phyloP scores from a whole-genome alignment of 2,797 vertebrate genomes.

The Muscicapa comitata region DNA sequence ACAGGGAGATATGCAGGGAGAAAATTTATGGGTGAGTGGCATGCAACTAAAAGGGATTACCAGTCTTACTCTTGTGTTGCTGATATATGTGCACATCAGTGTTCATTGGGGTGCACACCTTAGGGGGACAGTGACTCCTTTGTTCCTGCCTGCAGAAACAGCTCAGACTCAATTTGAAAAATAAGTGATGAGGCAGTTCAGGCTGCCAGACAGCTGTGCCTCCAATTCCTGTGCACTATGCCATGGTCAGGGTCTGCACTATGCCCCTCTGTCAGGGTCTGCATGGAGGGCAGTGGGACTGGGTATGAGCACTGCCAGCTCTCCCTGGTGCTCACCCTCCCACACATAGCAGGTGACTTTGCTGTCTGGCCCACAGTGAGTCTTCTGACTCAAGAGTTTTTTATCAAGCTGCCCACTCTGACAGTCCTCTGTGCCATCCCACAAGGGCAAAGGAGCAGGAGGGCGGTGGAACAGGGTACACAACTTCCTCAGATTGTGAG shows the following conservation, averaged over 20 bases:
- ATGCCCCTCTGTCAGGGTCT: neutral
- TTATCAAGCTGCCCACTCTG: neutral
- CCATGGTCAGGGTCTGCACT: too few species aligned
- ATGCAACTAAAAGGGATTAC: neutral
- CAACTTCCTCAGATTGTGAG: neutral
- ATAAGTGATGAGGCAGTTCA: neutral
- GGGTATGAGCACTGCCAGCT: accelerated
- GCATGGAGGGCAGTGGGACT: neutral
- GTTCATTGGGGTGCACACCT: accelerated
- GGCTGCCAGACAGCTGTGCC: neutral
- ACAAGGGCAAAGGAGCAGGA: neutral
- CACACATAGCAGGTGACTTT: neutral
- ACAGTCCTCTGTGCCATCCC: neutral
- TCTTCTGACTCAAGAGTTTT: neutral
- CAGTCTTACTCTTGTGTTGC: neutral
- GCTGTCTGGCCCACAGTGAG: neutral
- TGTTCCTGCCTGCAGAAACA: neutral
- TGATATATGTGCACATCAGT: neutral
- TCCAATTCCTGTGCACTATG: neutral
- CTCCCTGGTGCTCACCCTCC: neutral
- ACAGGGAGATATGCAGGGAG: neutral
- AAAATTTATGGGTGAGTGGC: neutral
- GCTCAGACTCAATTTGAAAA: neutral
- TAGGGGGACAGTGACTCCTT: neutral
- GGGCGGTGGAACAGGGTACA: neutral